These are phyloP conservation scores for Gallinago nigripennis DNA, from an alignment of 2,797 vertebrate genomes.

Conservation along the genomic window DNA sequence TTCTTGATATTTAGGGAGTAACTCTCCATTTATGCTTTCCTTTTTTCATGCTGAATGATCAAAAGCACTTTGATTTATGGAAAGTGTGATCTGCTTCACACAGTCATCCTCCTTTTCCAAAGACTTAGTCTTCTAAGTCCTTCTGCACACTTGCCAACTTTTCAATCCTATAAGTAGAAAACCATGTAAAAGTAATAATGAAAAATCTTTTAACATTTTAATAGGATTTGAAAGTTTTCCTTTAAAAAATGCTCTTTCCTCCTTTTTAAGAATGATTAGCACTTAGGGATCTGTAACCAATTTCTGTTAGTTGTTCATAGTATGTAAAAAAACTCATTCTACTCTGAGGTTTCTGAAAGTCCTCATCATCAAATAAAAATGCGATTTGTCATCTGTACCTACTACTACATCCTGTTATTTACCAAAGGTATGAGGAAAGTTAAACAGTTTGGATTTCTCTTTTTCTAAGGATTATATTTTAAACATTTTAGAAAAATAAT, in stretches of 20 bases:
- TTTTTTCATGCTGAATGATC: neutral
- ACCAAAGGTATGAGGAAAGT: neutral
- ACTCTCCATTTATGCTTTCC: neutral
- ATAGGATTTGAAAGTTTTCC: neutral
- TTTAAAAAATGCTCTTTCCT: neutral
- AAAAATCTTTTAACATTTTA: neutral
- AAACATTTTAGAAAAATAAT: neutral
- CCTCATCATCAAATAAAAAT: neutral
- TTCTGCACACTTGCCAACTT: neutral
- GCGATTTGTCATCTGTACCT: neutral
- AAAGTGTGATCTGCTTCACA: neutral
- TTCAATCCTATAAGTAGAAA: neutral
- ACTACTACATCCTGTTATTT: neutral
- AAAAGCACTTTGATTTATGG: neutral
- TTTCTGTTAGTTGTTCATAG: neutral
- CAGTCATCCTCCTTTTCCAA: neutral
- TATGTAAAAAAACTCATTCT: neutral
- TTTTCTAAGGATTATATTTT: neutral
- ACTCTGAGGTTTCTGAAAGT: neutral
- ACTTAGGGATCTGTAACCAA: neutral
- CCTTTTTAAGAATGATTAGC: neutral
- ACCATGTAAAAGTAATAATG: neutral
- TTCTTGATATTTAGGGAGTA: neutral
- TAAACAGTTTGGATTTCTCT: neutral
- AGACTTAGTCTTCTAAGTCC: neutral